These are phyloP conservation scores for Australoheros facetus DNA, from an alignment of 2,797 vertebrate genomes.

Conservation along the genomic window DNA sequence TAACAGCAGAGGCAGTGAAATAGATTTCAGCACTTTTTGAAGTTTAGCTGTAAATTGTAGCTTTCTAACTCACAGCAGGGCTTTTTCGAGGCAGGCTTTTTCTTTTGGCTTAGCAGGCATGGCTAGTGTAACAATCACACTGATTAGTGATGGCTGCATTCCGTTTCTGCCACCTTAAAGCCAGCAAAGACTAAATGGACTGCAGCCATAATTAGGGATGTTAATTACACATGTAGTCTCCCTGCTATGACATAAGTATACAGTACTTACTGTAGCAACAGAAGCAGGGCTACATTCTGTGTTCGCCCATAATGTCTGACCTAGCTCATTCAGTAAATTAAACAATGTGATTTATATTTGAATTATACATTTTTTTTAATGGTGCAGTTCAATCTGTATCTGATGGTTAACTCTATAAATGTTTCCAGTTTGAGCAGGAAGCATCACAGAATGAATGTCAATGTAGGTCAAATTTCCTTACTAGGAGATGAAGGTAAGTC, in stretches of 20 bases:
- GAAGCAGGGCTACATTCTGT: not conserved
- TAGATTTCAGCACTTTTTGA: not conserved
- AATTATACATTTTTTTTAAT: not conserved
- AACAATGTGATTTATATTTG: not conserved
- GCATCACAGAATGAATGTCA: constrained; percentile 35
- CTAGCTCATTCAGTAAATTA: not conserved
- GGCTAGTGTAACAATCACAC: not conserved
- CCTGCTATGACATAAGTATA: not conserved
- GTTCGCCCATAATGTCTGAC: not conserved
- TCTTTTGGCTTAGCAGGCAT: not conserved
- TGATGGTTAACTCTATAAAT: not conserved
- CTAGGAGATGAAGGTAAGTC: constrained; percentile 30
- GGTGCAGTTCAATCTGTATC: not conserved
- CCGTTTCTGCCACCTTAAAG: not conserved
- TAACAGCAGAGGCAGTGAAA: not conserved
- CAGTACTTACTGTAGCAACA: not conserved
- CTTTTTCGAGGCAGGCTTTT: not conserved
- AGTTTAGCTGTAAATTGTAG: not conserved
- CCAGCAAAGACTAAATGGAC: not conserved
- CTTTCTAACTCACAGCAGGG: not conserved
- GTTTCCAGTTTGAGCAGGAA: constrained; percentile 33
- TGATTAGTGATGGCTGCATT: constrained; percentile 7
- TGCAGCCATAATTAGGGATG: not conserved
- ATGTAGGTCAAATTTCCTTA: constrained; percentile 46
- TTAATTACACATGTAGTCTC: not conserved